Evolutionary conservation across 35 echinoderm and acorn worm genomes (phyloP).

Genomic region (Strongylocentrotus purpuratus): DNA sequence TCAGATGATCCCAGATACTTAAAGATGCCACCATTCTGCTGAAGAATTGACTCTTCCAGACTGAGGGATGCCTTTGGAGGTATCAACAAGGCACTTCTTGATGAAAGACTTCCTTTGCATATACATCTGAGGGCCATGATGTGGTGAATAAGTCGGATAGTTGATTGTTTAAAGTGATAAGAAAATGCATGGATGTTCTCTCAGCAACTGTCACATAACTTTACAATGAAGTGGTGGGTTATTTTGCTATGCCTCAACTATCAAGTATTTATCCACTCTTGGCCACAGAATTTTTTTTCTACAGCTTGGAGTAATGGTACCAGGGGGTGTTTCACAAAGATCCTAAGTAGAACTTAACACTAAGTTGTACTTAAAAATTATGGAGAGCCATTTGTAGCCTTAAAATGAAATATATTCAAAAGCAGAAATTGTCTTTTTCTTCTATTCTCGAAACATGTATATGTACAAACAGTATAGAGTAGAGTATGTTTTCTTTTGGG

Average conservation of each 20-base stretch:
- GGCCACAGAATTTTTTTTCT: no score
- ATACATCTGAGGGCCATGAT: background rate
- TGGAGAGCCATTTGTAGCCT: no score
- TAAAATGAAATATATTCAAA: no score
- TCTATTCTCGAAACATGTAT: no score
- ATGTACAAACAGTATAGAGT: no score
- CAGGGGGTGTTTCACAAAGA: no score
- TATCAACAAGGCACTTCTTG: background rate
- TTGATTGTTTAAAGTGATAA: background rate
- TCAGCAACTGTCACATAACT: background rate
- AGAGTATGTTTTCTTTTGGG: no score
- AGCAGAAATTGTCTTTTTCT: no score
- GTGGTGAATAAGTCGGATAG: background rate
- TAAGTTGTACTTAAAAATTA: no score
- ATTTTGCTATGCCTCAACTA: background rate
- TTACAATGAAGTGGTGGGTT: background rate
- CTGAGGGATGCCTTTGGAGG: background rate
- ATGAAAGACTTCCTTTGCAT: background rate
- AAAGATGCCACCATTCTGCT: background rate
- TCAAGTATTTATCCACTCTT: no score
- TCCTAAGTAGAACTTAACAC: no score
- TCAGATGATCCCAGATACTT: conserved; percentile 22
- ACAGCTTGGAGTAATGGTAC: no score
- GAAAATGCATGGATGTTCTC: background rate
- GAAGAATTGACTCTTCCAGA: background rate